phyloP scores from a whole-genome alignment of 35 echinoderm and acorn worm genomes.

The Lytechinus variegatus region DNA sequence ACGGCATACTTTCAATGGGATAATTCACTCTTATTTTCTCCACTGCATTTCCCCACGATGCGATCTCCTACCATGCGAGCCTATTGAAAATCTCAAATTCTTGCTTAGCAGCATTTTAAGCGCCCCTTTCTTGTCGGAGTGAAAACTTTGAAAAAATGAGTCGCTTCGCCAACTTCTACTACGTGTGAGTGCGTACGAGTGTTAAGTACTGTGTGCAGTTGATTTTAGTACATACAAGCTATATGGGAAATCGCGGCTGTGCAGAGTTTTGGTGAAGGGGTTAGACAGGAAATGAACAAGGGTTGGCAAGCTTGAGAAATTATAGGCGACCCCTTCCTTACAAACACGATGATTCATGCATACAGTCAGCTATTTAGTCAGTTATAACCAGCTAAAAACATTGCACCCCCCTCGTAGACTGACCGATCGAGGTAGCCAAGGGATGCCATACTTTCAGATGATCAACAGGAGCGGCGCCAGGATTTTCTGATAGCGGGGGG shows the following conservation, averaged over 20 bases:
- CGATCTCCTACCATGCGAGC: not conserved
- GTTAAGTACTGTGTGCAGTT: not conserved
- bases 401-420: no score
- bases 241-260: not conserved
- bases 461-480: no score
- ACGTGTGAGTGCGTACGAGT: not conserved
- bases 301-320: not conserved
- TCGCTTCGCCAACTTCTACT: not conserved
- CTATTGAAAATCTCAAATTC: not conserved
- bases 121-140: not conserved
- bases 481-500: no score
- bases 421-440: no score
- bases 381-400: not conserved
- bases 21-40: not conserved
- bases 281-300: not conserved
- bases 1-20: not conserved
- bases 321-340: not conserved
- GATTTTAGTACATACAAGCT: not conserved
- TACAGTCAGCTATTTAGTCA: not conserved
- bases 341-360: not conserved
- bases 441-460: no score
- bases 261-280: not conserved
- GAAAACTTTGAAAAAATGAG: not conserved
- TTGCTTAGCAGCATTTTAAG: not conserved
- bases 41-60: not conserved